These are phyloP conservation scores for Melanotaenia parkinsoni DNA, from an alignment of 2,797 vertebrate species.

Conservation along the genomic window DNA sequence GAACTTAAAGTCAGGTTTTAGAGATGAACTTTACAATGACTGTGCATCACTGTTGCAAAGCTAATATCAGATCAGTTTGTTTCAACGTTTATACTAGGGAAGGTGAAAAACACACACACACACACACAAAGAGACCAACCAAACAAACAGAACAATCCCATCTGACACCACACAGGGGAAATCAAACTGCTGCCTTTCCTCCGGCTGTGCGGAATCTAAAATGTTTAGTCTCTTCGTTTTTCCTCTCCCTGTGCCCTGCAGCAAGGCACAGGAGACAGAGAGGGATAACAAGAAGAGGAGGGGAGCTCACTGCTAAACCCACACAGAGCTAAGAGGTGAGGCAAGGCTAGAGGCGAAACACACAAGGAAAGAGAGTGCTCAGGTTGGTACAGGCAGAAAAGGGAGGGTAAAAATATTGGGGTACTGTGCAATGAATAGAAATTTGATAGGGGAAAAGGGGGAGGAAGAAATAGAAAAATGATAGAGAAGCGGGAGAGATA, in stretches of 20 bases:
- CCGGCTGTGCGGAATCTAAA: slow-evolving; percentile 60
- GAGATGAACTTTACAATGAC: not conserved
- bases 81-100: not conserved
- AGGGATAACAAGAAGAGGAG: slow-evolving; percentile 16
- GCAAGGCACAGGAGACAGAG: slow-evolving; percentile 49
- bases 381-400: slow-evolving; percentile 22
- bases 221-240: slow-evolving; percentile 68
- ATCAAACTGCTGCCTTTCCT: slow-evolving; percentile 65
- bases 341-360: slow-evolving; percentile 51
- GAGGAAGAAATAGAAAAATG: slow-evolving; percentile 16
- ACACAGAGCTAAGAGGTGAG: slow-evolving; percentile 64
- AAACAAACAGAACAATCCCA: slow-evolving; percentile 61
- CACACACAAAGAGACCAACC: slow-evolving; percentile 21
- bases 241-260: slow-evolving; percentile 58
- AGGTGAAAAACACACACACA: slow-evolving; percentile 31
- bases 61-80: slow-evolving; percentile 4
- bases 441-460: slow-evolving; percentile 37
- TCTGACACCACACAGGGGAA: slow-evolving; percentile 65
- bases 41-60: not conserved
- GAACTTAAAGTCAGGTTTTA: slow-evolving; percentile 2
- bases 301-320: slow-evolving; percentile 45
- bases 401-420: slow-evolving; percentile 13
- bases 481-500: slow-evolving; percentile 6
- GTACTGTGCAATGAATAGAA: slow-evolving; percentile 60
- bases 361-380: slow-evolving; percentile 4